phyloP scores from a whole-genome alignment of 2,113 vertebrate species.

The Erythrocercus mccallii region DNA sequence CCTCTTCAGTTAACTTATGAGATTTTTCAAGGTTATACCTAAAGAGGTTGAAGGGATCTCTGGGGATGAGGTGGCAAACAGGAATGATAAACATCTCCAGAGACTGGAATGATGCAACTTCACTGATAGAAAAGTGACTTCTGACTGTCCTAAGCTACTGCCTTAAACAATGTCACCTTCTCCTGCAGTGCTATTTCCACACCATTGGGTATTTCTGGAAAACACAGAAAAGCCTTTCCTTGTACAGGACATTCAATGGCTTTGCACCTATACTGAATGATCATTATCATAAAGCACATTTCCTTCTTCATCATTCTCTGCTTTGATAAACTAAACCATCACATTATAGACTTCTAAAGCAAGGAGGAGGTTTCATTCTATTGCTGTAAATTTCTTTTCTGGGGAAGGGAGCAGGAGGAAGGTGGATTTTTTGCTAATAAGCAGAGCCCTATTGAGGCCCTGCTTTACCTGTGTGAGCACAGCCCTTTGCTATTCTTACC shows the following conservation, averaged over 20 bases:
- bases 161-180: neutral
- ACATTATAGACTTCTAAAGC: neutral
- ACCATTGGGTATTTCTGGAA: neutral
- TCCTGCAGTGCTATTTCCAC: neutral
- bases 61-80: neutral
- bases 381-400: neutral
- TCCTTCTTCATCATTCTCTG: neutral
- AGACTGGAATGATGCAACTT: neutral
- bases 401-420: neutral
- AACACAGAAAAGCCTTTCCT: neutral
- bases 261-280: neutral
- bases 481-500: neutral
- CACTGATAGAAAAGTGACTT: neutral
- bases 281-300: neutral
- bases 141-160: neutral
- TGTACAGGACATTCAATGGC: fast-evolving
- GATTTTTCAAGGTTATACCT: neutral
- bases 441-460: neutral
- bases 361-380: neutral
- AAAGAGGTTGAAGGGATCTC: neutral
- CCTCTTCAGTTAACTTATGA: neutral
- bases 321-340: neutral
- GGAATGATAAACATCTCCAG: neutral
- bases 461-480: neutral
- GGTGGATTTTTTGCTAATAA: neutral